Conservation (phyloP, 2,888 invertebrate genomes). For the Craniophora ligustri region DNA sequence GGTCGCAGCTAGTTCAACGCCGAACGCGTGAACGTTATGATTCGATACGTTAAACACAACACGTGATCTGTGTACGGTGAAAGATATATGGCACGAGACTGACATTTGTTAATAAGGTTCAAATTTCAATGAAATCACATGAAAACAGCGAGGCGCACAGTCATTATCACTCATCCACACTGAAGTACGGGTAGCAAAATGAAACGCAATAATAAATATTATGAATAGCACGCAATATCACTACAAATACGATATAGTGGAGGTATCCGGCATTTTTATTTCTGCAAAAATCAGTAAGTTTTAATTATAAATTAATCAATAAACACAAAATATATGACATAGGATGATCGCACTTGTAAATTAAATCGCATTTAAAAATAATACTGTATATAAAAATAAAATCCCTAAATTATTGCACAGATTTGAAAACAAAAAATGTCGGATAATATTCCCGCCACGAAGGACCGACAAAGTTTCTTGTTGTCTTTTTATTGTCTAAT, state of each 20-base stretch:
- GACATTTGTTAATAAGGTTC: no score
- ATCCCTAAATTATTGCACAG: constrained; percentile 3
- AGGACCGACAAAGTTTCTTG: constrained; percentile 16
- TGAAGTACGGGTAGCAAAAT: constrained; percentile 50
- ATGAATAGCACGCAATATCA: constrained; percentile 46
- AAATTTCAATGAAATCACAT: background rate
- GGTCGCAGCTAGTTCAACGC: no score
- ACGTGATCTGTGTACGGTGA: no score
- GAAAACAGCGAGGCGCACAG: constrained; percentile 49
- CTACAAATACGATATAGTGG: background rate
- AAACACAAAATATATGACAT: background rate
- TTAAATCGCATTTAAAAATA: background rate
- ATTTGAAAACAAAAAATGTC: constrained; percentile 13
- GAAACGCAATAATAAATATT: constrained; percentile 42
- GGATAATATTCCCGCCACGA: constrained; percentile 15
- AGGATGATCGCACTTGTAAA: constrained; percentile 6
- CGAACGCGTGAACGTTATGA: no score
- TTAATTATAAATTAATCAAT: background rate
- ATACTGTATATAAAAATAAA: background rate
- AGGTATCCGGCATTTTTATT: constrained; percentile 19
- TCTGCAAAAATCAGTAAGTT: background rate
- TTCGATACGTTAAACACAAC: no score
- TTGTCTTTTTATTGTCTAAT: constrained; percentile 53
- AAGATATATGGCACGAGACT: no score
- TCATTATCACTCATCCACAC: constrained; percentile 67